A percentile compares a stretch with the other conserved stretches of the same genome.
Evolutionary conservation across 1,140 invertebrate species (phyloP).

Genomic region (Heliconius eleuchia): DNA sequence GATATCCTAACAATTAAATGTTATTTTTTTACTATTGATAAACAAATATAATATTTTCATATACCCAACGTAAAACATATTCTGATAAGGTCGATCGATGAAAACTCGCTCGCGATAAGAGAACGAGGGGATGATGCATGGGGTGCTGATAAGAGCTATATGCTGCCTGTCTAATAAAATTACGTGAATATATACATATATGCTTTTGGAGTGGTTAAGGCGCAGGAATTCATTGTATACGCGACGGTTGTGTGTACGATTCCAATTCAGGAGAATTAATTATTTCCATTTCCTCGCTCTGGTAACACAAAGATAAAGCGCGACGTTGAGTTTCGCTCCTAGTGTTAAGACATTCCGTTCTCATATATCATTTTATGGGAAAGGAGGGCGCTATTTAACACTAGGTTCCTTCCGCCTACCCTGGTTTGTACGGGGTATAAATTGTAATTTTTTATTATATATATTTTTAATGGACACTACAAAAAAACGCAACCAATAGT

Average conservation of each 20-base stretch:
- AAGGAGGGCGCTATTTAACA: too few species aligned
- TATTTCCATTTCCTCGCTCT: too few species aligned
- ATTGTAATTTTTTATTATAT: too few species aligned
- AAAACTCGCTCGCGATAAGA: slow-evolving; percentile 38
- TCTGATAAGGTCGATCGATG: slow-evolving; percentile 20
- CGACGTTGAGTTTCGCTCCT: too few species aligned
- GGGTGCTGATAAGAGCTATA: slow-evolving; percentile 18
- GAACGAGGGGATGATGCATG: slow-evolving; percentile 38
- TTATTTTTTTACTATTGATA: background rate
- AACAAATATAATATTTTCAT: background rate
- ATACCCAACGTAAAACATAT: background rate
- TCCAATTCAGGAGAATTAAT: background rate
- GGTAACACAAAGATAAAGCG: too few species aligned
- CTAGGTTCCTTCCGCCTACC: too few species aligned
- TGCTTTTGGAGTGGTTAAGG: background rate
- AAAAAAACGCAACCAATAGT: too few species aligned
- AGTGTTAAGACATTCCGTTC: too few species aligned
- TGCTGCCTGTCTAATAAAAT: background rate
- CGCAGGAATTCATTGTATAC: background rate
- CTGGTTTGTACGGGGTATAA: too few species aligned
- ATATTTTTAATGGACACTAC: too few species aligned
- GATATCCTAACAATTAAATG: background rate
- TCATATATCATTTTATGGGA: too few species aligned
- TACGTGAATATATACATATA: background rate
- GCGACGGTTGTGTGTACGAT: background rate